phyloP scores from a whole-genome alignment of 2,888 invertebrate species.

The Epinotia brunnichana region DNA sequence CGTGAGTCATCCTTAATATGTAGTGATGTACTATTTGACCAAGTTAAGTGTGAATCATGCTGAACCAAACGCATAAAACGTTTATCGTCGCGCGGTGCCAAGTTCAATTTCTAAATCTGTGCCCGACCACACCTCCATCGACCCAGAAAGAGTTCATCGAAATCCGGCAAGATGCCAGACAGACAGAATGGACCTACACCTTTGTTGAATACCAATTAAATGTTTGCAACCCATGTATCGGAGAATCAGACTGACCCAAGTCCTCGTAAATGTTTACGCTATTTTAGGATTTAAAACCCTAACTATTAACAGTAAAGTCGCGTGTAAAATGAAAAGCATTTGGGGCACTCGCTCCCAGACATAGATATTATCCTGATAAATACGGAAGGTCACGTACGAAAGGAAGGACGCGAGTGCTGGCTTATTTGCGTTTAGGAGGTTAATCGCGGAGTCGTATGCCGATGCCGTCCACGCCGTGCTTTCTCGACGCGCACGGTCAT shows the following conservation, averaged over 20 bases:
- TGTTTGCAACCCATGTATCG: constrained; percentile 5
- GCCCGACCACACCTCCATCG: constrained; percentile 52
- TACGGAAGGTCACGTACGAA: constrained; percentile 6
- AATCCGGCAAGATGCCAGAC: constrained; percentile 65
- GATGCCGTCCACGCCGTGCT: constrained; percentile 17
- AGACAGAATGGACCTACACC: constrained; percentile 60
- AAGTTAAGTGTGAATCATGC: constrained; percentile 1
- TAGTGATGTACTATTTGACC: background rate
- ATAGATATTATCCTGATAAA: constrained; percentile 9
- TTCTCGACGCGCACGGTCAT: constrained; percentile 5
- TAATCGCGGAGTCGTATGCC: constrained; percentile 17
- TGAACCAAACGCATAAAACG: constrained; percentile 1
- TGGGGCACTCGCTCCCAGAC: background rate
- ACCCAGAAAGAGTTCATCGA: constrained; percentile 73
- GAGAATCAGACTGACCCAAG: background rate
- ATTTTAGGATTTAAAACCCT: background rate
- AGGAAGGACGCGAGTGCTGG: constrained; percentile 2
- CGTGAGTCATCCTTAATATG: no score
- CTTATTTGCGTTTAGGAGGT: constrained; percentile 17
- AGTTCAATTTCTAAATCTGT: constrained; percentile 39
- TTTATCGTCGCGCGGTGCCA: background rate
- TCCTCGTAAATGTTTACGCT: constrained; percentile 7
- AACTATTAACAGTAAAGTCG: background rate
- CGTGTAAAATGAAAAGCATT: background rate
- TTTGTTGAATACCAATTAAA: constrained; percentile 68